Evolutionary conservation across 2,888 invertebrate species (phyloP), one percentile per base, ranked within the genome.

Genomic region (Melitaea athalia): DNA sequence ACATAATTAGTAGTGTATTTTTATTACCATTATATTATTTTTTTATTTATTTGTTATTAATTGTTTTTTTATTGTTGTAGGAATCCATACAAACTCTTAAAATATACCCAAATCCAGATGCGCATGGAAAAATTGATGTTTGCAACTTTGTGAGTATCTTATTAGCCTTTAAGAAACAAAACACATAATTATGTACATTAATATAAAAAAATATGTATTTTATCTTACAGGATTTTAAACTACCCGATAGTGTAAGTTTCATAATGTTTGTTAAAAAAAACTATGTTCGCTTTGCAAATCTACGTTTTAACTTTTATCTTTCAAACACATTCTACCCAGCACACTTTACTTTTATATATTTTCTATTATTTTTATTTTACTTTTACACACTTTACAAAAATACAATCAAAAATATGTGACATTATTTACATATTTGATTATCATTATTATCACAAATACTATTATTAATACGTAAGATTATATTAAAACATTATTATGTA

Each of bases 161-260:
- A 38, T 61, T 5, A 38, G 38, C 6, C 33, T 33, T 7, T 38
- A 57, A 38, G 3, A 49, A n/a, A 42, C 42, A 57, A 15, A 5
- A 11, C 11, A n/a, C 15, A 15, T 10, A 38, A 43, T 50, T 15
- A 53, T 47, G n/a, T 55, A 43, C 8, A 38, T 10, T 47, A 52
- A 5, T 11, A 62, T 49, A 57, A n/a, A 57, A 47, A 67, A 47
- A 67, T 55, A 55, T 42, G 45, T 60, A 59, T 62, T 67, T 65
- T 82, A 68, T 81, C 75, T 89, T 89, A 73, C 85, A 88, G 88
- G 83, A 70, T 69, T 74, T 77, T 73, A 64, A 69, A 75, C 79
- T 86, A 61, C 78, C 78, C 50, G 80, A 76, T 68, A 84, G 82
- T 81, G 88, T 89, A 86, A 87, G 88, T 89, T 84, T 81, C 69